Evolutionary conservation across 2,888 invertebrate species (phyloP), one percentile per base, ranked within the genome.

Genomic region (Electrophaes corylata): DNA sequence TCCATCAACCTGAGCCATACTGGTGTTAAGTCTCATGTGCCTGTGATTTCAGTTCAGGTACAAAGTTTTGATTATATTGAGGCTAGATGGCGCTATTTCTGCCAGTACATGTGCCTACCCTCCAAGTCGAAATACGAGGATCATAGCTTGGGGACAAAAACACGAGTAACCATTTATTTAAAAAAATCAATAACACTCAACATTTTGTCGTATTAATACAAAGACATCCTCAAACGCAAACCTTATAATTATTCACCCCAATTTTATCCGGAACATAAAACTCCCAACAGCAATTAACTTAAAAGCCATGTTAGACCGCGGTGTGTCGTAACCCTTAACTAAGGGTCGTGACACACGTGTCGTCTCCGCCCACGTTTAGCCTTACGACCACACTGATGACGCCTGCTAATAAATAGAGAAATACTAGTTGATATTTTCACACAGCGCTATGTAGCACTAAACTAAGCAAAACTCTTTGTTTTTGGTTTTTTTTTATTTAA

Each of bases 271-370:
- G 69, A 75, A 64, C 64, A 76, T 81, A 83, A 84, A 29, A 85
- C 83, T 80, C 81, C 72, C 76, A 71, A 75, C 75, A 75, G 82
- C 87, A 88, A 87, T 86, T 86, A 88, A 82, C 81, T 79, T 86
- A 84, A 88, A 87, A 88, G 88, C 86, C 75, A 78, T 80, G 82
- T 78, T 77, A 67, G 76, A 40, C 49, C 71, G 71, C 74, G 67
- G 82, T 87, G 83, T 86, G 84, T 77, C 76, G 64, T 83, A 76
- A 81, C 88, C 88, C 85, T 89, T 84, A 83, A 72, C 66, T 88
- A 84, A 89, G 84, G 88, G 84, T 77, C 73, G 77, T 54, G 56
- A 58, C 78, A 86, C 88, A 87, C 87, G 87, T 84, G 87, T 65
- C 79, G 77, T 73, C 83, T 80, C 82, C 86, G 86, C 89, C 88